phyloP scores from a whole-genome alignment of 2,888 invertebrate species.

The Plusia festucae region DNA sequence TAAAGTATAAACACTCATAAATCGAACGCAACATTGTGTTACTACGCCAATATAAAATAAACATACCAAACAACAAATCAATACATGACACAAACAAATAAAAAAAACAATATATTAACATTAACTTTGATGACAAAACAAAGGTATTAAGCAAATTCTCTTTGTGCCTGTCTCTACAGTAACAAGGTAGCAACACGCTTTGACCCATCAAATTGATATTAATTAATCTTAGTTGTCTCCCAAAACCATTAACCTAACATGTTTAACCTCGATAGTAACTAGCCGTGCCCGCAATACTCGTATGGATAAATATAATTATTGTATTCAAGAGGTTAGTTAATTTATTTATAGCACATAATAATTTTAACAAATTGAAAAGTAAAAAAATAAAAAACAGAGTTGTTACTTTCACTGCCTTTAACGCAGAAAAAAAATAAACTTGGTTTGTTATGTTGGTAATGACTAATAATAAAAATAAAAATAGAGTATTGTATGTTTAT shows the following conservation, averaged over 20 bases:
- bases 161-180: conserved; percentile 1
- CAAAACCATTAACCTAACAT: conserved; percentile 30
- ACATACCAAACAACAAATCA: neutral
- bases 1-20: too few relatives aligned
- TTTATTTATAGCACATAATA: too few relatives aligned
- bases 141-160: conserved; percentile 6
- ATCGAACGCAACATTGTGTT: too few relatives aligned
- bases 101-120: conserved; percentile 1
- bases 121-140: conserved; percentile 8
- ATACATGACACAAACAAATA: too few relatives aligned
- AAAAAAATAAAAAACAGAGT: too few relatives aligned
- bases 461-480: too few relatives aligned
- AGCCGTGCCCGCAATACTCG: neutral
- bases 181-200: conserved; percentile 24
- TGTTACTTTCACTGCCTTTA: too few relatives aligned
- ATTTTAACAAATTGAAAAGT: too few relatives aligned
- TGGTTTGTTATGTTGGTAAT: too few relatives aligned
- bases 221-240: conserved; percentile 32
- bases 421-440: too few relatives aligned
- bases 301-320: neutral
- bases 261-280: conserved; percentile 8
- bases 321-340: neutral
- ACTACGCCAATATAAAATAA: neutral
- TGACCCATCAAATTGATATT: conserved; percentile 39
- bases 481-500: too few relatives aligned